Base-by-base conservation (phyloP, 2,888 invertebrate species). In the Schrankia costaestrigalis region DNA sequence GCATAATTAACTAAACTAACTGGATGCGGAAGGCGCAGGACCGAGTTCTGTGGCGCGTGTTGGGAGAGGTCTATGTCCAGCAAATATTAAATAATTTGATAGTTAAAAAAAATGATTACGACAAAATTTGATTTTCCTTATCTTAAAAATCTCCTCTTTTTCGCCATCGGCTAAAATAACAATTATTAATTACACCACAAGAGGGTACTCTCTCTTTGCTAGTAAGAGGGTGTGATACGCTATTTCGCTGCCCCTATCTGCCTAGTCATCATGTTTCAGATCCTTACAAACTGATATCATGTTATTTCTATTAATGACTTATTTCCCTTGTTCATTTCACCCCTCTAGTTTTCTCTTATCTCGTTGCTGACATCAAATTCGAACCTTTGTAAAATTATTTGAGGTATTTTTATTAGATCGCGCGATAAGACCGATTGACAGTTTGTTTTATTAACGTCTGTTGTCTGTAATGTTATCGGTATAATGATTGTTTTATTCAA, bases 241-340 rank as follows among this genome's bases (percentile, higher is more conserved):
- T 40, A 24, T 34, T 42, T 25, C 30, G 31, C 32, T 40, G 17
- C 37, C 34, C 26, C 27, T 56, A 53, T 52, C 52, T 31, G 24
- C 28, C 23, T 40, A 14, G 11, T 39, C 55, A 75, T 77, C 74
- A 63, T 60, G 64, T 66, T 54, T 41, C 40, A 36, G 80, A 80
- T 78, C 77, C 74, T 71, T 67, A 48, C 58, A 52, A 56, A 63
- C 43, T 63, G 81, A 82, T 82, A 82, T 55, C 56, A 50, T 59
- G 67, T 71, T 74, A 74, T 78, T 78, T 78, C 74, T 79, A 81
- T 81, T 83, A 82, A 83, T 83, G 79, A 81, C 77, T 75, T 73
- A 76, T 70, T 76, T 70, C 76, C 70, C 71, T 66, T 68, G 66
- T 59, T 58, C 61, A 55, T 49, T 63, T 57, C 38, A 56, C 51